Evolutionary conservation across 1,140 invertebrate genomes (phyloP), one percentile per base, ranked within the genome.

Genomic region (Pseudomyrmex cubaensis): DNA sequence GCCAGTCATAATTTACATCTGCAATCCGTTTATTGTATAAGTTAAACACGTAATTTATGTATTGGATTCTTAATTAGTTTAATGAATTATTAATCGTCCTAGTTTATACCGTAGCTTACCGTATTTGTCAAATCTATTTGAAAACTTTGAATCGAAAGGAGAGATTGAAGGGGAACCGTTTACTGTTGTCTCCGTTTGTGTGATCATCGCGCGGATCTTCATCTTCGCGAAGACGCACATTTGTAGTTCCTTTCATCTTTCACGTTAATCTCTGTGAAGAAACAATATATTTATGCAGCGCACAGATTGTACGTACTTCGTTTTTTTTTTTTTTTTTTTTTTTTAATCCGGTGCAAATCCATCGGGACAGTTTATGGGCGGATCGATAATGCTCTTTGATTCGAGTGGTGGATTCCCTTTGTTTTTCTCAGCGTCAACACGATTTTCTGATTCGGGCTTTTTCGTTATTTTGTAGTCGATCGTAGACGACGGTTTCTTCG

Each of bases 41-140:
- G 52, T 72, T 72, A 78, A 69, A 57, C 48, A 61, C 12, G 54
- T 61, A 44, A 72, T 72, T 72, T 48, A 52, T 72, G 46, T 67
- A 50, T 72, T 70, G 66, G 54, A 70, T 72, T 72, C 76, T 80
- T 80, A 70, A 80, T 80, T 80, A 80, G 22, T 72, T 72, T 35
- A 50, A 48, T 72, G 54, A 80, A 72, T 72, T 59, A 70, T 70
- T 69, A 59, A 78, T 1, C 22, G 25, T 80, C 22, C 22, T 46
- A 12, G 22, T 17, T 59, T 50, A 13, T 3, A 35, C 35, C 35
- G 35, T 7, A 35, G 35, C 35, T 35, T 35, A 35, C 5, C 15
- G 2, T 13, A 59, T 61, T 70, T 48, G 7, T 46, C 13, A 56
- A 44, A 77, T n/a, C 3, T 52, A n/a, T 77, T 67, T 22, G 44